These are phyloP conservation scores for Rhagologus leucostigma DNA, from an alignment of 2,113 vertebrate species.

Conservation along the genomic window DNA sequence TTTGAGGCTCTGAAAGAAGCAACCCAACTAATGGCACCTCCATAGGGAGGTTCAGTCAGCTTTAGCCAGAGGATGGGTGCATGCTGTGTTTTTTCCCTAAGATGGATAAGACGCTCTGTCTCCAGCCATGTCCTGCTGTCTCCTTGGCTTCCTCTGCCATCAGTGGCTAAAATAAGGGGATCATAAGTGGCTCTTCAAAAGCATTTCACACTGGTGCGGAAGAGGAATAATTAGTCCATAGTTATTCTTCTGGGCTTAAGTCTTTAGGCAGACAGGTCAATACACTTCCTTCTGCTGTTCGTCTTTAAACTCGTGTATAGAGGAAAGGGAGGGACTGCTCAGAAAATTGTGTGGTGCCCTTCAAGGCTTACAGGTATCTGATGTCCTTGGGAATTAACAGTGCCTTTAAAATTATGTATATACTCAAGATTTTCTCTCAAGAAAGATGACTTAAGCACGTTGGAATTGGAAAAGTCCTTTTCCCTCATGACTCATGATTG, in stretches of 20 bases:
- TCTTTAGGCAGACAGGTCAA: not conserved
- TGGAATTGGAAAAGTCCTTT: not conserved
- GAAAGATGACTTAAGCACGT: not conserved
- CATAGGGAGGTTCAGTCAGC: not conserved
- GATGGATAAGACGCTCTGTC: not conserved
- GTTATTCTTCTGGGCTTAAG: not conserved
- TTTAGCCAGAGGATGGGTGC: not conserved
- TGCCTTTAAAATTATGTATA: not conserved
- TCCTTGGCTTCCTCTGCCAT: not conserved
- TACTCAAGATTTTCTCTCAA: not conserved
- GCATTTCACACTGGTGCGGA: not conserved
- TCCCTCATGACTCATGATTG: not conserved
- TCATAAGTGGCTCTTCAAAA: not conserved
- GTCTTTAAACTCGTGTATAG: not conserved
- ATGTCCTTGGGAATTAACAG: not conserved
- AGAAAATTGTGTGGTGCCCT: not conserved
- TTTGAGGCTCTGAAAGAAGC: not conserved
- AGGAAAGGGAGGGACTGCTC: not conserved
- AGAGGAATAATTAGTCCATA: not conserved
- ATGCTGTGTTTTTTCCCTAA: not conserved
- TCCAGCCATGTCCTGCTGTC: not conserved
- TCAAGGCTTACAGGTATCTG: not conserved
- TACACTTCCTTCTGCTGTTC: not conserved
- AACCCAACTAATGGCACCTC: not conserved
- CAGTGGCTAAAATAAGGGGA: not conserved